Percentiles rank a stretch among this genome's conserved stretches.
Conservation (phyloP, 1,140 invertebrate species). For the Trichonephila clavata region DNA sequence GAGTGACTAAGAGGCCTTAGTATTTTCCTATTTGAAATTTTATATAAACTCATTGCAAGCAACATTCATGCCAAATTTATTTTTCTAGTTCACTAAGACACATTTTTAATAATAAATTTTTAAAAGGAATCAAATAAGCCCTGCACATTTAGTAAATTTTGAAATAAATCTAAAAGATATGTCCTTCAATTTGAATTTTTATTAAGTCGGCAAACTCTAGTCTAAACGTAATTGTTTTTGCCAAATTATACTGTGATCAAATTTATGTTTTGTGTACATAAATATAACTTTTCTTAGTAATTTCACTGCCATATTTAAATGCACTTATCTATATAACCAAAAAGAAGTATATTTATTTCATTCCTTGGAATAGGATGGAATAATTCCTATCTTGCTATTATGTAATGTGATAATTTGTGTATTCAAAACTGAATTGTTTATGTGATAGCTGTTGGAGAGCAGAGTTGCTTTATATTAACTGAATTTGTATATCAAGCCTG, state of each 20-base stretch:
- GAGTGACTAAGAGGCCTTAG: too few species aligned
- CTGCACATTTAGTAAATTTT: too few species aligned
- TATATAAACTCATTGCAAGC: too few species aligned
- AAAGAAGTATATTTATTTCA: neutral
- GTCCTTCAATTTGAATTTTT: neutral
- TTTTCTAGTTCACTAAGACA: too few species aligned
- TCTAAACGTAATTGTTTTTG: slow-evolving; percentile 35
- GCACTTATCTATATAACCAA: neutral
- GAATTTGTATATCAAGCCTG: neutral
- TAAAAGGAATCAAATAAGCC: too few species aligned
- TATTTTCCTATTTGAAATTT: too few species aligned
- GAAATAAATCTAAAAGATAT: too few species aligned
- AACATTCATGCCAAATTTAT: too few species aligned
- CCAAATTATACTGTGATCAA: slow-evolving; percentile 54
- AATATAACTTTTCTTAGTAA: neutral
- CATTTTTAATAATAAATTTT: too few species aligned
- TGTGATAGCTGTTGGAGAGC: neutral
- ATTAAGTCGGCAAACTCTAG: slow-evolving; percentile 1
- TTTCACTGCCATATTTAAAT: slow-evolving; percentile 51
- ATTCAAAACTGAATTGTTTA: neutral
- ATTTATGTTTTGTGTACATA: neutral
- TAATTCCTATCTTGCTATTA: neutral
- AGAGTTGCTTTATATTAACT: neutral
- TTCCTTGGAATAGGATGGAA: neutral
- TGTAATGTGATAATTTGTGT: slow-evolving; percentile 18